Base-by-base conservation (phyloP, 2,113 vertebrate genomes). In the Platanista minor region DNA sequence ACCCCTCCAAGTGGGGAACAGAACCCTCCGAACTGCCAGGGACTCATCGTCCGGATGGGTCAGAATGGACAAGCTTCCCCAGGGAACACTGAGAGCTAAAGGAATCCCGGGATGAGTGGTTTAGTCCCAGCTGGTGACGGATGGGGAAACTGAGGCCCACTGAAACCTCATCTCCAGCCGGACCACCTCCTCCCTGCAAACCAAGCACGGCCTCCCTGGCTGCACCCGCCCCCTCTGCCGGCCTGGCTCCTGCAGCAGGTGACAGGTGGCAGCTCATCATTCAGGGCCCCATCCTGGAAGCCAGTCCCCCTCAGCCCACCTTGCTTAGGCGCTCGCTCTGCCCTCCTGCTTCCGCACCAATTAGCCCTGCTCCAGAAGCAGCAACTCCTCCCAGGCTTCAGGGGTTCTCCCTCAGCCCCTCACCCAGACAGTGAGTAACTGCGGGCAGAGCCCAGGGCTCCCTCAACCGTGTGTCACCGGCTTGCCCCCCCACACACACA, bases 61-160 rank as follows among this genome's bases (percentile, higher is more conserved):
- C 8, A 0, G 64, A 1, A 18, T 4, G 25, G 20, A 18, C 7
- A 0, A 0, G 3, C 3, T 12, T 33, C 72, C 29, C 15, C 0
- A 0, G 74, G 14, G 41, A 39, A 52, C 31, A 0, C 23, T 1
- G 1, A 27, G 66, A 21, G 61, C 2, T 12, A 18, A 25, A 74
- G 52, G 17, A 7, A 5, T 0, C 59, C 81, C 15, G 15, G 9
- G 25, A 20, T 3, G 57, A 57, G 57, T 1, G 15, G 57, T 18
- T 33, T 20, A 67, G 67, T 21, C 39, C 20, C 15, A 2, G n/a
- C 4, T 39, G 52, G n/a, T 61, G 27, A n/a, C 11, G 0, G 8
- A n/a, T 25, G 27, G 25, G 36, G 36, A 59, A 62, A 61, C 46
- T 6, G 39, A 80, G 49, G 49, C n/a, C 59, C 43, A 5, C 69